These are phyloP conservation scores for Motacilla tschutschensis DNA, from an alignment of 2,113 vertebrate genomes.

Conservation along the genomic window DNA sequence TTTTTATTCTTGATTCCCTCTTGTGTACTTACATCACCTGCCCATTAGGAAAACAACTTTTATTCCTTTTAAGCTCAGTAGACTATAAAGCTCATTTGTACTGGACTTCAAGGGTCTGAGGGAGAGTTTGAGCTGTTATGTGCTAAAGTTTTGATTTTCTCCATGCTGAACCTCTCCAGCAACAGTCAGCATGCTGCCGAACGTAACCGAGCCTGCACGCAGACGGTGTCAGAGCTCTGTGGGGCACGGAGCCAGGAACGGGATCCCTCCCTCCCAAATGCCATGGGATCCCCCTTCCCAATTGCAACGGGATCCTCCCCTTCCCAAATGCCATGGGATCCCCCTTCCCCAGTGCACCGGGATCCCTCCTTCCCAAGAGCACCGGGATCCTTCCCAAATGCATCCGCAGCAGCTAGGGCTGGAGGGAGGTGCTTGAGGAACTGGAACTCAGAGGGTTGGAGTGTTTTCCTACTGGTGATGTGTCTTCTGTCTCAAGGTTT, in stretches of 20 bases:
- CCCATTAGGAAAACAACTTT: not conserved
- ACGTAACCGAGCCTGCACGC: accelerated
- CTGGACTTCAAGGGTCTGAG: not conserved
- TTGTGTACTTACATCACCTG: not conserved
- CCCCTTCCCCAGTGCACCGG: not conserved
- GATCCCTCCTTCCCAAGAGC: not conserved
- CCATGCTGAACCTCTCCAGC: not conserved
- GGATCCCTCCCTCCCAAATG: not conserved
- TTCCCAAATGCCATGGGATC: not conserved
- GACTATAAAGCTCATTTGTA: not conserved
- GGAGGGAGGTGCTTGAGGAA: not conserved
- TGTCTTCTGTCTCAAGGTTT: not conserved
- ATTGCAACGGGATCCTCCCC: no score
- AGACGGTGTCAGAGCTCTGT: not conserved
- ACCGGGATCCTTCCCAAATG: not conserved
- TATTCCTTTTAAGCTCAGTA: not conserved
- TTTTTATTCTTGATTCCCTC: not conserved
- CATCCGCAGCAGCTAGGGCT: accelerated
- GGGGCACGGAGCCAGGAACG: accelerated
- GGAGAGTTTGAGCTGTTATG: not conserved
- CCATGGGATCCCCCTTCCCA: no score
- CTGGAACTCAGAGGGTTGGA: not conserved
- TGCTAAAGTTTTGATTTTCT: not conserved
- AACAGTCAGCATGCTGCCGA: accelerated
- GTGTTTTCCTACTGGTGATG: not conserved